Percentiles rank a stretch among this genome's conserved stretches.
These are phyloP conservation scores for Archivesica marissinica DNA, from an alignment of 1,140 invertebrate species.

Conservation along the genomic window DNA sequence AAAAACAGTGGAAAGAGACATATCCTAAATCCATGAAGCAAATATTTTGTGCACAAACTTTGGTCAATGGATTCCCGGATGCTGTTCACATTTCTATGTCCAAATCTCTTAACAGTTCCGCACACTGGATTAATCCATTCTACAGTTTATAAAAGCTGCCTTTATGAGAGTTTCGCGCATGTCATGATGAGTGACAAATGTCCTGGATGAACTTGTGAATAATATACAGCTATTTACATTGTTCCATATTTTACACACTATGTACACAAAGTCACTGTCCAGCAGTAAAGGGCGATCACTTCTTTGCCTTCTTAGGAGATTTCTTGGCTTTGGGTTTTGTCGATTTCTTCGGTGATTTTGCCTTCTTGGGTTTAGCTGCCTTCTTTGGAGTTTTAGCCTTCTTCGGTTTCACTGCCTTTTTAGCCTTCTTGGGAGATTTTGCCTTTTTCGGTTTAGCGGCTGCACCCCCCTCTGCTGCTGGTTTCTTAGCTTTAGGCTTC, in stretches of 20 bases:
- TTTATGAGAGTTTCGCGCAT: conserved; percentile 11
- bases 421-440: conserved; percentile 66
- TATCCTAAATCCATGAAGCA: conserved; percentile 48
- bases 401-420: conserved; percentile 63
- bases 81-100: not conserved
- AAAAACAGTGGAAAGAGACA: conserved; percentile 23
- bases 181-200: not conserved
- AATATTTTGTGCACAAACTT: conserved; percentile 51
- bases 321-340: conserved; percentile 63
- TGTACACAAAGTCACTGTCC: conserved; percentile 41
- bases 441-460: conserved; percentile 63
- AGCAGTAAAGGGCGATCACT: conserved; percentile 45
- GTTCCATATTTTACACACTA: conserved; percentile 3
- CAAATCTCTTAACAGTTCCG: not conserved
- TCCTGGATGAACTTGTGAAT: conserved; percentile 56
- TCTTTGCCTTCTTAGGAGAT: conserved; percentile 68
- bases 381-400: conserved; percentile 72
- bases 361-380: conserved; percentile 73
- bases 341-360: conserved; percentile 72
- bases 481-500: conserved; percentile 72
- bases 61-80: conserved; percentile 4
- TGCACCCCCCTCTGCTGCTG: conserved; percentile 53
- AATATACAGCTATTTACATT: conserved; percentile 51
- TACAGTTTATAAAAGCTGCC: conserved; percentile 25
- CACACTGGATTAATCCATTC: conserved; percentile 7